Conservation (phyloP, 2,888 invertebrate species). For the Leptodirus hochenwartii region DNA sequence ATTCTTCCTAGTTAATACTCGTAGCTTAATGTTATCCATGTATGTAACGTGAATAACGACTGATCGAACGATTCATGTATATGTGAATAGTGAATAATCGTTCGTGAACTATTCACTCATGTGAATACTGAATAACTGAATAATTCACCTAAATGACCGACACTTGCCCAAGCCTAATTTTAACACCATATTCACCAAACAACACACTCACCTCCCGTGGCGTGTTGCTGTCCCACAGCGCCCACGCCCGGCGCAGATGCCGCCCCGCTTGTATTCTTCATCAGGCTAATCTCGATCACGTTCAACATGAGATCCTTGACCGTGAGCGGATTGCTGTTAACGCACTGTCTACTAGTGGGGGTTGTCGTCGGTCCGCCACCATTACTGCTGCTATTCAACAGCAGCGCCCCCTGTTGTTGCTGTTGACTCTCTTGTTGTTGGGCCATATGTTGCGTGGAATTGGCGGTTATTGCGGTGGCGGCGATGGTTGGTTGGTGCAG, state of each 20-base stretch:
- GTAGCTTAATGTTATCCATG: no score
- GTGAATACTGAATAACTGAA: no score
- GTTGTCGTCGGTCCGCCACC: conserved; percentile 22
- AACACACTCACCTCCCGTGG: background rate
- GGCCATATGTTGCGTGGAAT: no score
- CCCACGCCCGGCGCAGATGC: conserved; percentile 32
- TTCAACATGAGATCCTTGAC: conserved; percentile 69
- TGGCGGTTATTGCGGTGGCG: no score
- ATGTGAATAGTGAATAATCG: no score
- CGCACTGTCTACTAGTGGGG: conserved; percentile 25
- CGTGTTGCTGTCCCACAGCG: background rate
- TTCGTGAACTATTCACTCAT: no score
- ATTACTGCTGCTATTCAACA: background rate
- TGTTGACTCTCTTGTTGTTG: no score
- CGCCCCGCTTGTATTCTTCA: conserved; percentile 36
- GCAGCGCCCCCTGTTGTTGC: no score
- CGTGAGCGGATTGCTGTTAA: conserved; percentile 41
- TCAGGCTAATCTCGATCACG: conserved; percentile 64
- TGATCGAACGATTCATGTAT: no score
- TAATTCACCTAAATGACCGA: conserved; percentile 1
- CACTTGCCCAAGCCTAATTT: background rate
- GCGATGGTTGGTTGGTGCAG: no score
- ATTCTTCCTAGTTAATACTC: no score
- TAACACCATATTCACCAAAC: background rate
- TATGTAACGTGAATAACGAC: no score